Percentiles rank a stretch among this genome's conserved stretches.
Evolutionary conservation across 2,797 vertebrate genomes (phyloP).

Genomic region (Buceros bicornis): DNA sequence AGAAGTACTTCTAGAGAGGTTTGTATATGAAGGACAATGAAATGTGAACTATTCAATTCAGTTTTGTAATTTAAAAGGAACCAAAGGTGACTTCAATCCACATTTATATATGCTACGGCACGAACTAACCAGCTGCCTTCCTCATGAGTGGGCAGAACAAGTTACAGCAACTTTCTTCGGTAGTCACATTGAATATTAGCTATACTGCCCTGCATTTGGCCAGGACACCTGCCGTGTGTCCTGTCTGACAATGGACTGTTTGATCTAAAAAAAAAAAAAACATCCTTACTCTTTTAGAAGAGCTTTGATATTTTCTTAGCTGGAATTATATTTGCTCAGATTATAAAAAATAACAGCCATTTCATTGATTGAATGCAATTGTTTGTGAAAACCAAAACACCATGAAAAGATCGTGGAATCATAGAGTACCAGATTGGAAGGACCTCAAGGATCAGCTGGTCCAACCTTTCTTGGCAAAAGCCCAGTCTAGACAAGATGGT

Average conservation of each 20-base stretch:
- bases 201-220: neutral
- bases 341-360: neutral
- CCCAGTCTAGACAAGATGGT: neutral
- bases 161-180: neutral
- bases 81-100: neutral
- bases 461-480: neutral
- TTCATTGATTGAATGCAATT: neutral
- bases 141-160: neutral
- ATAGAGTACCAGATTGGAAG: neutral
- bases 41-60: neutral
- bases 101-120: neutral
- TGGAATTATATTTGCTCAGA: neutral
- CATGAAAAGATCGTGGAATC: neutral
- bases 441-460: neutral
- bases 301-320: neutral
- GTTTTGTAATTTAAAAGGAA: neutral
- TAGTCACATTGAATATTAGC: neutral
- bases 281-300: neutral
- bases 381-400: neutral
- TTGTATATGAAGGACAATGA: neutral
- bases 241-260: neutral
- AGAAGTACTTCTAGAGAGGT: neutral
- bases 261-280: neutral
- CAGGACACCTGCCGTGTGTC: neutral
- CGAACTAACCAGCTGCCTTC: neutral